phyloP scores from a whole-genome alignment of 2,888 invertebrate species.

The Ophonus ardosiacus region DNA sequence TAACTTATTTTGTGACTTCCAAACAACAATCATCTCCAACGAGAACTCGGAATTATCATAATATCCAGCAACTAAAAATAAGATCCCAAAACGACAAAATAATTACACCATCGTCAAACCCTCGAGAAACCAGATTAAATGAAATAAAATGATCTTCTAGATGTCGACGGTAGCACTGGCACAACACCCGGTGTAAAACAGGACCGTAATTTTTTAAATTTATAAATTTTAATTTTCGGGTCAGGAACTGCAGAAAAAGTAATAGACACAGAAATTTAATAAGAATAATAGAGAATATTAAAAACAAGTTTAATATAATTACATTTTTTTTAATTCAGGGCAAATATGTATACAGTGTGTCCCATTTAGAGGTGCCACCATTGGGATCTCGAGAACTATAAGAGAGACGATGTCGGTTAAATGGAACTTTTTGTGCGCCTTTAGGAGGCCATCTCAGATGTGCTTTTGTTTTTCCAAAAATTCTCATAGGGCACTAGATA shows the following conservation, averaged over 20 bases:
- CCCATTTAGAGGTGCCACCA: too few relatives aligned
- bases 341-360: too few relatives aligned
- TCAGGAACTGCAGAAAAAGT: not conserved
- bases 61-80: conserved; percentile 30
- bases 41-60: conserved; percentile 21
- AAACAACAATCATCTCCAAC: not conserved
- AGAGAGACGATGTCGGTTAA: too few relatives aligned
- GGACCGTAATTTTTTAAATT: not conserved
- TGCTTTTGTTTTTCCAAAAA: too few relatives aligned
- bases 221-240: not conserved
- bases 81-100: conserved; percentile 35
- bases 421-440: too few relatives aligned
- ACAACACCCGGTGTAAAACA: not conserved
- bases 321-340: too few relatives aligned
- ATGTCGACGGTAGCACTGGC: not conserved
- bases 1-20: conserved; percentile 1
- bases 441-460: too few relatives aligned
- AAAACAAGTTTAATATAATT: too few relatives aligned
- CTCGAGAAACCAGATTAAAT: not conserved
- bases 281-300: too few relatives aligned
- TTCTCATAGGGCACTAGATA: too few relatives aligned
- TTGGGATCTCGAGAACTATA: too few relatives aligned
- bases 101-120: conserved; percentile 22
- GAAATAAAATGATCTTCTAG: not conserved
- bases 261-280: too few relatives aligned